Evolutionary conservation across 2,888 invertebrate genomes (phyloP), one percentile per base, ranked within the genome.

Genomic region (Maniola hyperantus): DNA sequence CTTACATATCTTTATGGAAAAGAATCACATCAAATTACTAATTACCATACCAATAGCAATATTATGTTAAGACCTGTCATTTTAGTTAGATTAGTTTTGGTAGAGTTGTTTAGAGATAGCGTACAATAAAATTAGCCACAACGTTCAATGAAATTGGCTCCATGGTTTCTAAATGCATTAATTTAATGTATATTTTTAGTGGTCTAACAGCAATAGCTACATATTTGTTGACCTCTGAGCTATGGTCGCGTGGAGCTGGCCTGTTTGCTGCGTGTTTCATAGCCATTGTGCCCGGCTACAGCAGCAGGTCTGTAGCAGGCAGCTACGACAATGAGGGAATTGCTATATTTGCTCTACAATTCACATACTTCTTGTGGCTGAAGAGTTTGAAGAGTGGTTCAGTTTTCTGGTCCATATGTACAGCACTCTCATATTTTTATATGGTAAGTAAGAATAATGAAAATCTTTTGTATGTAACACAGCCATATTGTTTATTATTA

Each of bases 291-390:
- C 99, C 99, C 55, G 99, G 99, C 65, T 99, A 99, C 89, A 99
- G 99, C 76, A 99, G 99, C 81, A 95, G 99, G 69, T 99, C 99
- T 0, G 99, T 99, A 13, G 99, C 99, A 42, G 99, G 99, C 34
- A 99, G 99, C 79, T 99, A 99, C 85, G 99, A 99, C 84, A 99
- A 99, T 91, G 99, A 99, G 91, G 99, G 99, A 72, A 99, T 99
- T 83, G 99, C 99, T 63, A 99, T 99, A 79, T 99, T 99, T 93
- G 99, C 99, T 1, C 94, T 99, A 63, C 99, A 99, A 92, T 97
- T 99, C 84, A 99, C 99, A 1, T 99, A 99, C 84, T 99, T 96
- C 83, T 93, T 99, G 59, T 99, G 99, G 99, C 96, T 99, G 59
- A 99, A 98, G 85, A 97, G 99, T 65, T 97, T 99, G 6, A 99